Base-by-base conservation (phyloP, 2,888 invertebrate genomes). In the Griposia aprilina region DNA sequence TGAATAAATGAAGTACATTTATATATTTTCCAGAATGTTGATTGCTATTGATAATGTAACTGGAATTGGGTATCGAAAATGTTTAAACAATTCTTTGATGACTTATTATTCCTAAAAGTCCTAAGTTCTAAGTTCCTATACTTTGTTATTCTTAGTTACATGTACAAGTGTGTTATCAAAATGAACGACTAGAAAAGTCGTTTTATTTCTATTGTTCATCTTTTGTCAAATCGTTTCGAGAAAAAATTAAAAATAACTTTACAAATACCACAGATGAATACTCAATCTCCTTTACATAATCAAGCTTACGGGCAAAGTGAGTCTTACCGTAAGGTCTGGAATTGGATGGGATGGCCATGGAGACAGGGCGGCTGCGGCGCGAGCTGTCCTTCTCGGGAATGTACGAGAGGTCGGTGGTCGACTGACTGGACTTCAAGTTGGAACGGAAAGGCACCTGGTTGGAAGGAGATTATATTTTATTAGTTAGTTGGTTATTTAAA, bases 321-420 rank as follows among this genome's bases (percentile, higher is more conserved):
- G 69, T 82, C 94, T 93, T 86, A 96, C 96, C 96, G 90, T 95
- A 96, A 78, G 91, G 92, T 76, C 96, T 90, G 5, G 90, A 89
- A 87, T 95, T 96, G 89, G 91, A 92, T 48, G 96, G 95, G 84
- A 95, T 93, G 0, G 95, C 97, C 94, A 96, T 95, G 3, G 97
- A 97, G 13, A 96, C 90, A 0, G 97, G 97, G 0, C 97, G 90
- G 3, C 92, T 92, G 67, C 97, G 91, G 2, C 95, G 89, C 0
- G 97, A 94, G 74, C 94, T 95, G 66, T 96, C 97, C 86, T 97
- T 96, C 78, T 97, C 97, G 0, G 97, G 97, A 13, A 97, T 97
- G 92, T 98, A 98, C 87, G 98, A 98, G 48, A 99, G 97, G 92
- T 99, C 99, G 86, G 98, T 98, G 81, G 98, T 98, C 80, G 98